Base-by-base conservation (phyloP, 2,113 vertebrate genomes). In the Ochotona princeps region DNA sequence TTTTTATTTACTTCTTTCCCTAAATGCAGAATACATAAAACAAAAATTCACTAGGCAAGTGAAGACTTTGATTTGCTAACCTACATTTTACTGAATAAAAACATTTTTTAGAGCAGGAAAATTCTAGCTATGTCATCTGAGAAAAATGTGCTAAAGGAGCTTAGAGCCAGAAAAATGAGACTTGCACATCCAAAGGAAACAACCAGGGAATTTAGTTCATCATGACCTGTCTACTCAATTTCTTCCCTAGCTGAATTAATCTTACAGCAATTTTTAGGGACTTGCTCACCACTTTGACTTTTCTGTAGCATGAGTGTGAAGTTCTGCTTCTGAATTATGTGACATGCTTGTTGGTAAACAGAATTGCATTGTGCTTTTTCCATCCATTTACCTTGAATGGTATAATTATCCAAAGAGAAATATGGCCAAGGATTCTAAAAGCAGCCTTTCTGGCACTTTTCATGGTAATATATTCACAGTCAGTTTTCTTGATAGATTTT, bases 331-430 rank as follows among this genome's bases (percentile, higher is more conserved):
- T 89, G 70, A 96, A 54, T 60, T 90, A 32, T 57, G 63, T 80
- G 75, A 81, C 60, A 81, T 86, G 88, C 65, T 88, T 67, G 23
- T 44, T 92, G 47, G 49, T 8, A 44, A 91, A 79, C 18, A 91
- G 89, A 92, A 87, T 75, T 26, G 11, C 80, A 89, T 92, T 75
- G 35, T 13, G 70, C 15, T 61, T 84, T 93, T 70, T 85, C 82
- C n/a, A 90, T 79, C 66, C 75, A 74, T 67, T 44, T 95, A 89
- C 44, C 67, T 49, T 75, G 61, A 60, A 67, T 32, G 30, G 30
- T 70, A 54, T 95, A 93, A 94, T 96, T 95, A 93, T 93, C 75
- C 91, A 92, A 90, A 92, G 66, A 83, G 80, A 96, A 93, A 93
- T 69, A 90, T n/a, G 57, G 63, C 47, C 14, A 1, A 74, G 60